Evolutionary conservation across 2,113 vertebrate species (phyloP).

Genomic region (Erythrocebus patas): DNA sequence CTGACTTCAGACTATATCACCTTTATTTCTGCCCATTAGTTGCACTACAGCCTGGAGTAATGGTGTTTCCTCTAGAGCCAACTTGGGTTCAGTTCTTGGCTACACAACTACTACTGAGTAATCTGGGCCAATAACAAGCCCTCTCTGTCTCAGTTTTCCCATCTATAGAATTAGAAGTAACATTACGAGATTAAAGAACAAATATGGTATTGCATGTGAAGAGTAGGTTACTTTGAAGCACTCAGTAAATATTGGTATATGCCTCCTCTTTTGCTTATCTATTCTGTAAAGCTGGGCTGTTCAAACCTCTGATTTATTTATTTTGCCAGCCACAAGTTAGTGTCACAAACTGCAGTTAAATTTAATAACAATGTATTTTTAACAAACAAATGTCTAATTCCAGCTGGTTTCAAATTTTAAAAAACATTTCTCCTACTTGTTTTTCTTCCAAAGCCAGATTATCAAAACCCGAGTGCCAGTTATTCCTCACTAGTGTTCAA

Average conservation of each 20-base stretch:
- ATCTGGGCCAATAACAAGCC: neutral
- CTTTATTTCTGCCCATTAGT: neutral
- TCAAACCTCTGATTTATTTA: neutral
- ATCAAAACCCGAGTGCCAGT: neutral
- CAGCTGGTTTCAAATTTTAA: neutral
- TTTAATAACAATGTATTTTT: neutral
- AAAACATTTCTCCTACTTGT: neutral
- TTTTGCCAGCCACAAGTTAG: neutral
- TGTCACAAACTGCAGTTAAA: neutral
- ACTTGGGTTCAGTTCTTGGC: neutral
- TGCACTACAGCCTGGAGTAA: neutral
- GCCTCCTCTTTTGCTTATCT: neutral
- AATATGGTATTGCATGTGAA: neutral
- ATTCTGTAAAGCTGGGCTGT: neutral
- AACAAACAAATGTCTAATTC: constrained; percentile 15
- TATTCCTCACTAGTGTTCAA: neutral
- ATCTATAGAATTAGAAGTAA: neutral
- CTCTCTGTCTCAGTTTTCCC: neutral
- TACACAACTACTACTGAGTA: neutral
- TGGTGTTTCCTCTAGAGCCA: neutral
- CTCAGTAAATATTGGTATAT: neutral
- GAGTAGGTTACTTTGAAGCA: neutral
- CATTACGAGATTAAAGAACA: neutral
- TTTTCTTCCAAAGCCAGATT: neutral
- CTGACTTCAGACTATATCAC: neutral